Base-by-base conservation (phyloP, 2,797 vertebrate species). In the Jordanella pulchra region DNA sequence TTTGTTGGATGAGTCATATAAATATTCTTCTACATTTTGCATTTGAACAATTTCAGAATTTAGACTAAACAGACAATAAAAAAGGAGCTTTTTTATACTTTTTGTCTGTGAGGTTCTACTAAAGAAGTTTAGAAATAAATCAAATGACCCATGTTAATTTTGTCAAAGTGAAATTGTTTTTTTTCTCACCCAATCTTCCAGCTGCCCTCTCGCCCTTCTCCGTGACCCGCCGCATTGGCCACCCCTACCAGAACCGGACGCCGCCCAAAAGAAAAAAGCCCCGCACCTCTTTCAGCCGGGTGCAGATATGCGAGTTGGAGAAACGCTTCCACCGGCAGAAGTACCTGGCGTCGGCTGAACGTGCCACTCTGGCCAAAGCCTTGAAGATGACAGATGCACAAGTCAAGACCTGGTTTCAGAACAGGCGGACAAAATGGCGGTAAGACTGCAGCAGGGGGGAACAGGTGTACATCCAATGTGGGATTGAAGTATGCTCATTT, bases 341-440 rank as follows among this genome's bases (percentile, higher is more conserved):
- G 85, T 99, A 99, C 87, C 91, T 99, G 94, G 97, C 97, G 0
- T 99, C 97, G 0, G 97, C 97, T 0, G 97, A 98, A 87, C 91
- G 97, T 0, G 97, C 97, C 65, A 95, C 96, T 0, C 89, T 98
- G 86, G 97, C 97, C 82, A 98, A 98, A 81, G 95, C 97, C 53
- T 93, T 99, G 77, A 97, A 97, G 90, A 99, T 99, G 97, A 99
- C 97, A 0, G 97, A 99, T 0, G 97, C 97, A 6, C 97, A 99
- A 90, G 97, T 99, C 87, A 99, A 99, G 91, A 99, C 97, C 73
- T 99, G 97, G 97, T 98, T 99, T 90, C 97, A 99, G 93, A 99
- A 99, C 91, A 94, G 97, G 73, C 94, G 97, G 90, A 99, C 97
- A 83, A 99, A 99, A 92, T 99, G 97, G 98, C 95, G 97, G 97